phyloP scores from a whole-genome alignment of 1,140 invertebrate genomes.

The Panulirus ornatus region DNA sequence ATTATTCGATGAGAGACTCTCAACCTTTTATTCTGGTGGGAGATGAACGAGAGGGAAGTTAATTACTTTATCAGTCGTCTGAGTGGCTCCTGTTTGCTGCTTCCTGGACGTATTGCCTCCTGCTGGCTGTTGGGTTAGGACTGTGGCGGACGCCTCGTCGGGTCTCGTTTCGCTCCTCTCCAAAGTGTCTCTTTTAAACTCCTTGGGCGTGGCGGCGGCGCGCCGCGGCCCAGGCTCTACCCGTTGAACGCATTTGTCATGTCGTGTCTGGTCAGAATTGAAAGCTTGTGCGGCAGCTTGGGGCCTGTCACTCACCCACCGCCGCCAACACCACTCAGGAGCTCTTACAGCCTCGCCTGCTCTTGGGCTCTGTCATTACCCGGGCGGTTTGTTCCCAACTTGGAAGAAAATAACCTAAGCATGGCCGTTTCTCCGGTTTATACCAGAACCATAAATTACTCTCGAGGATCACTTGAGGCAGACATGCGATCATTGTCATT shows the following conservation, averaged over 20 bases:
- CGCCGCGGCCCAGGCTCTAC: conserved; percentile 4
- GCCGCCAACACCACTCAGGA: neutral
- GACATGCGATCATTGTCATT: conserved; percentile 14
- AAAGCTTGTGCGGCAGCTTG: neutral
- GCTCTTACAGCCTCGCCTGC: neutral
- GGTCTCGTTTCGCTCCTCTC: no score
- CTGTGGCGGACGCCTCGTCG: no score
- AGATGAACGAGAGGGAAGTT: no score
- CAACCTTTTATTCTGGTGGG: no score
- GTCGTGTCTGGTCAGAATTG: neutral
- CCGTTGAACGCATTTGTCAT: conserved; percentile 14
- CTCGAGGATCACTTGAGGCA: conserved; percentile 20
- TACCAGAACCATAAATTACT: conserved; percentile 16
- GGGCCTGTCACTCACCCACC: conserved; percentile 2
- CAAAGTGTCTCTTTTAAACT: neutral
- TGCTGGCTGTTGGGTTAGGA: neutral
- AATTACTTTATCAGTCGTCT: no score
- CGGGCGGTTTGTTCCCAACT: neutral
- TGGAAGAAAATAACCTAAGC: neutral
- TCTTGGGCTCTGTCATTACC: conserved; percentile 3
- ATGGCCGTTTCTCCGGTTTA: conserved; percentile 4
- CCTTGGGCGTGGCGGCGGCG: conserved; percentile 3
- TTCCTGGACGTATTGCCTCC: no score
- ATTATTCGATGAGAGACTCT: no score
- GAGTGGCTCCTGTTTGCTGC: no score